Base-by-base conservation (phyloP, 2,797 vertebrate species). In the Myoxocephalus aenaeus region DNA sequence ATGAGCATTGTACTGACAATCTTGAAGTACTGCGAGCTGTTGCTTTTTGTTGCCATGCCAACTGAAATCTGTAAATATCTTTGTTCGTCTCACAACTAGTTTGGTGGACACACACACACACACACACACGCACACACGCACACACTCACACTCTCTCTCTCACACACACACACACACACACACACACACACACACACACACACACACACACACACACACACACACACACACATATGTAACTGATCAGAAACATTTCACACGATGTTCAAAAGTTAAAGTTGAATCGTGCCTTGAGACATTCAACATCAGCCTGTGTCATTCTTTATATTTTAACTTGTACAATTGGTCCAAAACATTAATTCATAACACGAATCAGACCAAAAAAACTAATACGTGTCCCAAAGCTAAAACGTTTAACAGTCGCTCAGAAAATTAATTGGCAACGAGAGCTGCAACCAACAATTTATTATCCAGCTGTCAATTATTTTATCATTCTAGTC, bases 11-110 rank as follows among this genome's bases (percentile, higher is more conserved):
- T 79, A 61, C 70, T 81, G 79, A 86, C 87, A 75, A 84, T 74
- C 59, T 81, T 87, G 61, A 86, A 87, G 90, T 79, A 81, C 85
- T 77, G 82, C 63, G 57, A 86, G 87, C 87, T 89, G 92, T 93
- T 92, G 89, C 91, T 92, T 91, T 90, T 86, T 84, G 12, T 95
- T 94, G 84, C 93, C 90, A 94, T 94, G 94, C 88, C 93, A 92
- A 94, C 93, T 73, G 91, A 90, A 88, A 92, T 87, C 90, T 90
- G 90, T 91, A 93, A 93, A 94, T 92, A 93, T 90, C 90, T 86
- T 85, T 74, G 61, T 90, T 84, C 73, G 59, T 86, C 68, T 86
- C 81, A 34, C 77, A 75, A 85, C 63, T 40, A 58, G 79, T 84
- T 85, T 79, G 79, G 76, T 89, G 86, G 82, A 83, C 87, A 36